Percentiles rank a stretch among this genome's conserved stretches.
Conservation (phyloP, 2,797 vertebrate species). For the Threskiornis aethiopicus region DNA sequence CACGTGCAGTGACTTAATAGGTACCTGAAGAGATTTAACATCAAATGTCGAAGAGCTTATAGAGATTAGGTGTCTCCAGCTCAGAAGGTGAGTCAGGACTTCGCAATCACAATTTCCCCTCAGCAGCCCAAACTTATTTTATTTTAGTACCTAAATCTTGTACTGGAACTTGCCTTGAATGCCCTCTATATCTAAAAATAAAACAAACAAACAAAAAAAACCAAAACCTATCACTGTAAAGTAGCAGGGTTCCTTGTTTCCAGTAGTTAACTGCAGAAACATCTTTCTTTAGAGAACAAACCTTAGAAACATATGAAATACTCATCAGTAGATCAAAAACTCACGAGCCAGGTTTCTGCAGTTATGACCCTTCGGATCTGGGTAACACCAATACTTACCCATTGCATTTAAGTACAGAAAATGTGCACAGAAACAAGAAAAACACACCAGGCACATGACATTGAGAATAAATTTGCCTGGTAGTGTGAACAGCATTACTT, state of each 20-base stretch:
- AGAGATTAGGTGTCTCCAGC: slow-evolving; percentile 56
- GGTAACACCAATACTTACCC: neutral
- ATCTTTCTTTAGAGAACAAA: neutral
- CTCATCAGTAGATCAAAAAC: neutral
- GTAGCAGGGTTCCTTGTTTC: neutral
- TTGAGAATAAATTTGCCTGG: neutral
- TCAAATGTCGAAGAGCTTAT: slow-evolving; percentile 40
- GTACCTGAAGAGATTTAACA: slow-evolving; percentile 58
- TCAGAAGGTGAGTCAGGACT: slow-evolving; percentile 46
- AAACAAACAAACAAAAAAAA: neutral
- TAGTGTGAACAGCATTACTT: neutral
- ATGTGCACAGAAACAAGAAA: neutral
- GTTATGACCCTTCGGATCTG: neutral
- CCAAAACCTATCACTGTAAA: neutral
- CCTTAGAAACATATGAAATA: neutral
- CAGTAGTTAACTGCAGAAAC: neutral
- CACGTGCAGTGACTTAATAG: slow-evolving; percentile 58
- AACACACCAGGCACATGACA: neutral
- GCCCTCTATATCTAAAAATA: neutral
- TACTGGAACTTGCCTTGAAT: neutral
- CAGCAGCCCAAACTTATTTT: neutral
- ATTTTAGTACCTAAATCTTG: neutral
- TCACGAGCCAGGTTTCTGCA: neutral
- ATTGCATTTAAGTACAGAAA: neutral
- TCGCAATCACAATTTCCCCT: neutral